Evolutionary conservation across 2,113 vertebrate genomes (phyloP).

Genomic region (Dipodomys spectabilis): DNA sequence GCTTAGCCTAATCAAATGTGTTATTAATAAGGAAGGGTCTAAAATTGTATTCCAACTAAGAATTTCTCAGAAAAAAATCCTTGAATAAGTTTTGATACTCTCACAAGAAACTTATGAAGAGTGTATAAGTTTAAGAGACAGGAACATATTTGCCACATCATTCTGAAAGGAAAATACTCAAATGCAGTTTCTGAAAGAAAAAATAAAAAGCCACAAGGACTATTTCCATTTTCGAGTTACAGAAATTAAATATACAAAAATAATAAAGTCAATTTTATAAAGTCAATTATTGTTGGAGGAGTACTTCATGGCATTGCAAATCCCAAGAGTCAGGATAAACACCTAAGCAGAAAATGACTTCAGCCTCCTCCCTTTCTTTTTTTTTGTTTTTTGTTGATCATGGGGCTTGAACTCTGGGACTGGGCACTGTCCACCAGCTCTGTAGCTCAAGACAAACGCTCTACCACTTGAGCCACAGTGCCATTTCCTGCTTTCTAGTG

Average conservation of each 20-base stretch:
- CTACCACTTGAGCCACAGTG: too few species aligned
- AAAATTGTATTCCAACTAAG: background rate
- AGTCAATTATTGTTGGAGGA: background rate
- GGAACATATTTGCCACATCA: background rate
- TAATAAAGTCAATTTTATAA: constrained; percentile 47
- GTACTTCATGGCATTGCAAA: constrained; percentile 39
- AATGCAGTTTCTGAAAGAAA: background rate
- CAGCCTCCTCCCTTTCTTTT: background rate
- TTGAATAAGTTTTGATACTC: constrained; percentile 34
- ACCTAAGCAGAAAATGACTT: constrained; percentile 47
- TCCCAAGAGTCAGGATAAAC: constrained; percentile 20
- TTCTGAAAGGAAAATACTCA: constrained; percentile 19
- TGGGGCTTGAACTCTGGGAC: too few species aligned
- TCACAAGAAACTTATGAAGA: constrained; percentile 5
- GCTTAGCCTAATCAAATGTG: constrained; percentile 18
- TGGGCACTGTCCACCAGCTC: too few species aligned
- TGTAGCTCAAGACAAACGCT: too few species aligned
- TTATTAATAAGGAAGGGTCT: too few species aligned
- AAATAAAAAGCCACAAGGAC: background rate
- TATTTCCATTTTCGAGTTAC: background rate
- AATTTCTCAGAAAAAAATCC: background rate
- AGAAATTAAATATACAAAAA: constrained; percentile 52
- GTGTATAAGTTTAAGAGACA: background rate
- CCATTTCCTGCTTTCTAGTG: too few species aligned
- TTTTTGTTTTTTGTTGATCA: too few species aligned